Evolutionary conservation across 1,140 invertebrate genomes (phyloP), one percentile per base, ranked within the genome.

Genomic region (Pogonognathellus flavescens): DNA sequence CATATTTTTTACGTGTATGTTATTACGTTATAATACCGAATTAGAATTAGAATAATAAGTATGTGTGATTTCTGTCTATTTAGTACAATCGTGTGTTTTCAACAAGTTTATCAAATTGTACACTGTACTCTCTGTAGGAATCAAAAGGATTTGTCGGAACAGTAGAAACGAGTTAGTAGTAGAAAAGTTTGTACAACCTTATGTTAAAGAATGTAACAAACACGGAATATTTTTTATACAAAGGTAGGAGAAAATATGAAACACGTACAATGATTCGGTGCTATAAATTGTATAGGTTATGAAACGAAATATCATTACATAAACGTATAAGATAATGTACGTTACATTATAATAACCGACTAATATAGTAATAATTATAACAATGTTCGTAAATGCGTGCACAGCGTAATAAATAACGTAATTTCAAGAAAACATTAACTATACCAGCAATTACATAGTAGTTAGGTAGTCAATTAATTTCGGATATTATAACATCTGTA

Each of bases 241-340:
- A 81, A 81, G 80, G 53, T 81, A 59, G 80, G 80, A 81, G 53
- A 81, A 81, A 81, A 81, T 76, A 76, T 50, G 25, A 76, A 76
- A 76, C 70, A 31, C 10, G 70, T 76, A 76, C 25, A 9, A 49
- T 31, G 18, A 50, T 49, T 76, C 31, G 41, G 70, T 10, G n/a
- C 31, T 76, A 49, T 16, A 50, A 41, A 72, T 72, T 18, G 57
- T 60, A 60, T 60, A 60, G n/a, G 18, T 1, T 18, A 60, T n/a
- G 9, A 10, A 25, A 66, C 62, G 62, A 66, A 66, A 66, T 20
- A 66, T 14, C 25, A 66, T 25, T 41, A 14, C 13, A 25, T 31
- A 66, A 66, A 66, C 62, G 25, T 66, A 66, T 25, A 14, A 25
- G 14, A 66, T 25, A 66, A 60, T 60, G 22, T 60, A 20, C 31